Conservation (phyloP, 1,140 invertebrate genomes). For the Bradysia coprophila region DNA sequence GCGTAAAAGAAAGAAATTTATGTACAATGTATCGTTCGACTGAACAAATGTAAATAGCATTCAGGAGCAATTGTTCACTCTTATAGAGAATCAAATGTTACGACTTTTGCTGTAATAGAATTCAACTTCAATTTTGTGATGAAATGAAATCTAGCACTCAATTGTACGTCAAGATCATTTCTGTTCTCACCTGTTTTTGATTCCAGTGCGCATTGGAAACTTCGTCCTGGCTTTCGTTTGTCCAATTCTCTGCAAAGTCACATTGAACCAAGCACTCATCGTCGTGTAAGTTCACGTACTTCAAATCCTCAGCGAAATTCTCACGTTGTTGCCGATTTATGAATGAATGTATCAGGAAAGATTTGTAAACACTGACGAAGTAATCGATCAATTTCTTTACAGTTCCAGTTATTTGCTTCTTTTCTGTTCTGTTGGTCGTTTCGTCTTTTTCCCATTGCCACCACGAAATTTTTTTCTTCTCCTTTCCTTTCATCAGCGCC, state of each 20-base stretch:
- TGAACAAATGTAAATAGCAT: too few relatives aligned
- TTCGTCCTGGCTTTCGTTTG: background rate
- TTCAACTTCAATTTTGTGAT: too few relatives aligned
- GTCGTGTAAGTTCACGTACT: background rate
- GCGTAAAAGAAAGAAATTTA: too few relatives aligned
- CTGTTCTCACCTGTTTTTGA: background rate
- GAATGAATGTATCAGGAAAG: too few relatives aligned
- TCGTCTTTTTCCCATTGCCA: background rate
- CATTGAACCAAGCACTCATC: background rate
- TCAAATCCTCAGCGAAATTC: too few relatives aligned
- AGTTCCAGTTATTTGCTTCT: background rate
- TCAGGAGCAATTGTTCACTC: too few relatives aligned
- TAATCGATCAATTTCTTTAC: background rate
- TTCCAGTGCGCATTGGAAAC: background rate
- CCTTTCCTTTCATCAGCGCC: background rate
- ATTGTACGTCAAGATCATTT: too few relatives aligned
- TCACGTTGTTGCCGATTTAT: background rate
- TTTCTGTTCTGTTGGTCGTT: background rate
- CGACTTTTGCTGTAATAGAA: too few relatives aligned
- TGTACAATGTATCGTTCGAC: too few relatives aligned
- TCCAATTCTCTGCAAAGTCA: background rate
- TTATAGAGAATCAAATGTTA: too few relatives aligned
- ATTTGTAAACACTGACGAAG: background rate
- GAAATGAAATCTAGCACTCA: too few relatives aligned
- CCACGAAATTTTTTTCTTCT: background rate